Evolutionary conservation across 2,113 vertebrate genomes (phyloP).

Genomic region (Plecotus auritus): DNA sequence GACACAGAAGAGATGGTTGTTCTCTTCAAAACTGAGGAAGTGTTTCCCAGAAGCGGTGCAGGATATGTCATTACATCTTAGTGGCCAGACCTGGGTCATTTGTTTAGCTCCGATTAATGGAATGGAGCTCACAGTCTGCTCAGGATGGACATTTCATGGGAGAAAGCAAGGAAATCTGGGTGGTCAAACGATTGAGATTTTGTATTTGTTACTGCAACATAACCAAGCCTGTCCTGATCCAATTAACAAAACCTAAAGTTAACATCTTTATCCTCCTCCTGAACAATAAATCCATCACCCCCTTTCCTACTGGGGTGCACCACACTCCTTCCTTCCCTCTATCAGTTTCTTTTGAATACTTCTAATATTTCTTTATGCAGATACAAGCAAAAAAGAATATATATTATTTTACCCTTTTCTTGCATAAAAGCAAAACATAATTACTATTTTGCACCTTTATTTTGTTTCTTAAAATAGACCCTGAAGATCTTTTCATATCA

Average conservation of each 20-base stretch:
- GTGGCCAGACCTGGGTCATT: neutral
- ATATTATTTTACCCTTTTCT: neutral
- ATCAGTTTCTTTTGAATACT: neutral
- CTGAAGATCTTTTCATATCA: neutral
- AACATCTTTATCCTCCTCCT: neutral
- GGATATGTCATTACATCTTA: neutral
- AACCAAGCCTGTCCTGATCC: neutral
- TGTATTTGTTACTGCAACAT: neutral
- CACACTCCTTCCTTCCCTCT: neutral
- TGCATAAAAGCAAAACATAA: neutral
- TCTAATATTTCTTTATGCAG: neutral
- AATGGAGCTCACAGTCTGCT: neutral
- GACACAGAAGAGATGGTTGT: neutral
- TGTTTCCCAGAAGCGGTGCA: neutral
- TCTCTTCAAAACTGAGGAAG: neutral
- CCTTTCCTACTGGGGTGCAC: neutral
- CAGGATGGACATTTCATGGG: neutral
- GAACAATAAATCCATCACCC: neutral
- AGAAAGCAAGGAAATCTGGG: neutral
- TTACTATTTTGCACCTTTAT: neutral
- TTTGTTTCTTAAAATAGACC: constrained; percentile 38
- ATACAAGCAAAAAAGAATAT: neutral
- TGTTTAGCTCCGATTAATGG: neutral
- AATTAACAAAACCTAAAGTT: neutral
- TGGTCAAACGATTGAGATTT: neutral